These are phyloP conservation scores for Oryzias dopingdopingensis DNA, from an alignment of 2,797 vertebrate genomes.

Conservation along the genomic window DNA sequence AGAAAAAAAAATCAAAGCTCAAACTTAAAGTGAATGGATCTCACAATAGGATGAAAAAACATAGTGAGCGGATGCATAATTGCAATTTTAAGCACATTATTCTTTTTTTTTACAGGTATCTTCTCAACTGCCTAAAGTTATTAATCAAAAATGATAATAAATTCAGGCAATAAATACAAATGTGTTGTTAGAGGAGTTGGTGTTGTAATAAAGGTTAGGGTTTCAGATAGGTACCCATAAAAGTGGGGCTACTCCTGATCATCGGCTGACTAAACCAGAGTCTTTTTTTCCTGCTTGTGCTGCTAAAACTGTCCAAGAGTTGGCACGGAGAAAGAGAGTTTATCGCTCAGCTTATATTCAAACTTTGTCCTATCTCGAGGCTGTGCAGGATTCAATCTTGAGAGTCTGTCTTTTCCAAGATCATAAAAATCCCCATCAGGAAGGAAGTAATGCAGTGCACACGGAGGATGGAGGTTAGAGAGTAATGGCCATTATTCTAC, in stretches of 20 bases:
- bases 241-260: conserved; percentile 9
- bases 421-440: conserved; percentile 42
- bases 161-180: no score
- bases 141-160: no score
- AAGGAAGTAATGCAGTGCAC: conserved; percentile 26
- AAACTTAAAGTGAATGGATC: no score
- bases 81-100: no score
- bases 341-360: conserved; percentile 29
- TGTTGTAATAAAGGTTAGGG: no score
- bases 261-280: conserved; percentile 18
- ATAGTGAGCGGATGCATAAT: no score
- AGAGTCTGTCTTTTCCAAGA: conserved; percentile 39
- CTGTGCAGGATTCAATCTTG: conserved; percentile 39
- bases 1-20: no score
- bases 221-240: conserved; percentile 1
- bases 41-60: no score
- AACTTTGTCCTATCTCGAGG: conserved; percentile 31
- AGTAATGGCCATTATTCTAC: conserved; percentile 33
- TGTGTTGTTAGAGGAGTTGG: no score
- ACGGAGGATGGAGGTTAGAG: conserved; percentile 29
- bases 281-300: conserved; percentile 20
- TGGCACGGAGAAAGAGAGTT: conserved; percentile 33
- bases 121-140: no score
- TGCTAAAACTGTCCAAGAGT: conserved; percentile 33
- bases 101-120: no score